These are phyloP conservation scores for Ostrea denselamellosa DNA, from an alignment of 1,140 invertebrate genomes.

Conservation along the genomic window DNA sequence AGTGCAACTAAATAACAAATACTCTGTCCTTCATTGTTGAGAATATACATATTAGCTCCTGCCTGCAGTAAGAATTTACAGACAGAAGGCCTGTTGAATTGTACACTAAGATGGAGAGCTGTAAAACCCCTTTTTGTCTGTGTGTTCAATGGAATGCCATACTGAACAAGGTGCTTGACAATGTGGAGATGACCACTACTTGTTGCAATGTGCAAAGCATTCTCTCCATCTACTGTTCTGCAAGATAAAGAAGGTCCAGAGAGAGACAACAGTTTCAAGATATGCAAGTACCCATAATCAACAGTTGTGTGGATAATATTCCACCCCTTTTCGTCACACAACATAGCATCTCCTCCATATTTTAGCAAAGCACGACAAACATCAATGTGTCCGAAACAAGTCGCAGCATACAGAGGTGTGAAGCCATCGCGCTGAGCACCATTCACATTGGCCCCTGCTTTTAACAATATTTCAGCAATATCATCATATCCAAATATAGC, in stretches of 20 bases:
- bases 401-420: constrained; percentile 70
- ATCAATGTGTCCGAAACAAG: constrained; percentile 68
- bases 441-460: constrained; percentile 68
- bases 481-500: constrained; percentile 67
- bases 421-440: constrained; percentile 71
- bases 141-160: constrained; percentile 59
- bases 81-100: constrained; percentile 65
- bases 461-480: constrained; percentile 65
- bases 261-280: constrained; percentile 64
- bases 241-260: constrained; percentile 61
- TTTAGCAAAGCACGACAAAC: constrained; percentile 63
- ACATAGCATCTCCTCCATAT: constrained; percentile 66
- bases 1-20: constrained; percentile 66
- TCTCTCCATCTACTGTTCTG: constrained; percentile 67
- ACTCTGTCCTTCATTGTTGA: constrained; percentile 51
- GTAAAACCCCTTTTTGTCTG: constrained; percentile 70
- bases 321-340: constrained; percentile 70
- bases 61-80: constrained; percentile 65
- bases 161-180: constrained; percentile 59
- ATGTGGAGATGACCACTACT: constrained; percentile 66
- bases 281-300: constrained; percentile 68
- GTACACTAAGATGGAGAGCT: constrained; percentile 69
- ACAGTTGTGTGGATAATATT: constrained; percentile 71
- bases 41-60: constrained; percentile 65
- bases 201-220: constrained; percentile 68